Base-by-base conservation (phyloP, 2,888 invertebrate species). In the Opisthograptis luteolata region DNA sequence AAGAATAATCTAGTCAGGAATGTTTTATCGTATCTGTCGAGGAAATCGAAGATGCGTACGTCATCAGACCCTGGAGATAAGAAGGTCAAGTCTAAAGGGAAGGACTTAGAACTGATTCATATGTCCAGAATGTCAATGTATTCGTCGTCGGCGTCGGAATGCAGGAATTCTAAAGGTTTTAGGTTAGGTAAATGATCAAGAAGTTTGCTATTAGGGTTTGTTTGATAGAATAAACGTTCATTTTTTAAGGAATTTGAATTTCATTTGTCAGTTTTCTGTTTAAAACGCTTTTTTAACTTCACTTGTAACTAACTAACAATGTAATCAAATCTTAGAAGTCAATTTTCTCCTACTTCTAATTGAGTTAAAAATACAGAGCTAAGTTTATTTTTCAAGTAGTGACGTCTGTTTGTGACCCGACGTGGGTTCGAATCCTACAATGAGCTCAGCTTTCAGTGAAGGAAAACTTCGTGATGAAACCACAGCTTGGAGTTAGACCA, bases 1-100 rank as follows among this genome's bases (percentile, higher is more conserved):
- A 88, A 87, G 43, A 84, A 79, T 28, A 80, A 84, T 48, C 56
- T 81, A 1, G 48, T 83, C 0, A 81, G 77, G 39, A 74, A 79
- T 52, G 72, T 85, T 0, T 22, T 84, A 0, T 76, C 83, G 0
- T 57, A 79, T 3, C 44, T 88, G 0, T 66, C 70, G 0, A 76
- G 62, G 31, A 81, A 68, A 39, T 70, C 73, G 0, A 87, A 76
- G 1, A 64, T 69, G 0, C 66, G 32, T 1, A 45, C 81, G 0
- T 65, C 70, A 0, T 89, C 89, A 0, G 84, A 87, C 13, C 84
- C 87, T 0, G 84, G 83, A 0, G 19, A 40, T 0, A 67, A 66
- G 6, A 73, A 73, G 3, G 7, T n/a, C 9, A 25, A 31, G 6
- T 58, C 68, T 0, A 66, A 72, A 3, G 62, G 68, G 0, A 69